phyloP scores from a whole-genome alignment of 37 sponge, comb jelly and placozoan genomes.

The Cliona cf. orientalis region DNA sequence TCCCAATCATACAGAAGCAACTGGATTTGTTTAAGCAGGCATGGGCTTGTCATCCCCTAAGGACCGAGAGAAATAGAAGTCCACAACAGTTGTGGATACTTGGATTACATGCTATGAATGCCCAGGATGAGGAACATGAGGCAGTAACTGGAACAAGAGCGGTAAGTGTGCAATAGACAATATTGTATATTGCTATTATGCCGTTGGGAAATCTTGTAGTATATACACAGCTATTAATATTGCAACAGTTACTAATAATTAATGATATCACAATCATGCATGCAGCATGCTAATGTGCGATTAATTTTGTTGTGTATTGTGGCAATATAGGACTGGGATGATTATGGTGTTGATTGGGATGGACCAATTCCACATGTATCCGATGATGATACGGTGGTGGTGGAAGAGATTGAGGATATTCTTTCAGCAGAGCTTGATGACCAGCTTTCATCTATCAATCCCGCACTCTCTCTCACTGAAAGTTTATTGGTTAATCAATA shows the following conservation, averaged over 20 bases:
- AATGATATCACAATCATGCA: too few species aligned
- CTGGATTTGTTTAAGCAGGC: slow-evolving; percentile 30
- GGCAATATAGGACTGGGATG: slow-evolving; percentile 8
- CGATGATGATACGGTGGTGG: slow-evolving; percentile 28
- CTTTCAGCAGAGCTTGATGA: not conserved
- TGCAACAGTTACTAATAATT: too few species aligned
- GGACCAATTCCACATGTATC: slow-evolving; percentile 26
- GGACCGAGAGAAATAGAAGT: slow-evolving; percentile 31
- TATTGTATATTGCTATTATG: too few species aligned
- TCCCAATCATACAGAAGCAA: slow-evolving; percentile 23
- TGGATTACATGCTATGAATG: slow-evolving; percentile 6
- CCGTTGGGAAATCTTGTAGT: not conserved
- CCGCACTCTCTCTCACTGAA: too few species aligned
- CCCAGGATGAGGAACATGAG: slow-evolving; percentile 14
- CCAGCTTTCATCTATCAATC: too few species aligned
- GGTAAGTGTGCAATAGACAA: slow-evolving; percentile 4
- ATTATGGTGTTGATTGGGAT: slow-evolving; percentile 43
- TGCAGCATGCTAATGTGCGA: too few species aligned
- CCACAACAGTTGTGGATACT: slow-evolving; percentile 55
- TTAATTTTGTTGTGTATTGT: not conserved
- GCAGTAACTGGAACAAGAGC: slow-evolving; percentile 1
- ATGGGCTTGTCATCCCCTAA: slow-evolving; percentile 39
- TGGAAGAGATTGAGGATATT: slow-evolving; percentile 22
- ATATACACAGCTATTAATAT: too few species aligned
- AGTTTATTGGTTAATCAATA: too few species aligned